These are phyloP conservation scores for Aphidius gifuensis DNA, from an alignment of 1,140 invertebrate genomes.

Conservation along the genomic window DNA sequence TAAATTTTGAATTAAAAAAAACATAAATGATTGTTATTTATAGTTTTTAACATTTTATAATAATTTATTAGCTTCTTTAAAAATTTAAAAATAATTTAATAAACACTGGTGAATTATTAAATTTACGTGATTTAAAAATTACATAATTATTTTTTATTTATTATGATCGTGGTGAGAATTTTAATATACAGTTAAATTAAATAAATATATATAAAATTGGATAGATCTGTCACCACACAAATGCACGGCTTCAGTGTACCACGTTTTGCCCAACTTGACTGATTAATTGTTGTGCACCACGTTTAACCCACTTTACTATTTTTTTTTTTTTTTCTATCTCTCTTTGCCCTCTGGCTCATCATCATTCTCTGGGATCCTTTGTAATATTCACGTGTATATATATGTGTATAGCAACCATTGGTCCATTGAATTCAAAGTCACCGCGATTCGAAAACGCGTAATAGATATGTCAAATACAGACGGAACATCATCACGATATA, in stretches of 20 bases:
- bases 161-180: too few species aligned
- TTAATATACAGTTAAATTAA: neutral
- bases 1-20: too few species aligned
- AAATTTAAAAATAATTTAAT: too few species aligned
- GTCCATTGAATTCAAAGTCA: conserved; percentile 48
- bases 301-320: conserved; percentile 32
- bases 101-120: too few species aligned
- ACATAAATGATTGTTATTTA: too few species aligned
- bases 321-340: conserved; percentile 4
- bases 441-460: conserved; percentile 49
- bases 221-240: conserved; percentile 47
- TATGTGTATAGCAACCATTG: neutral
- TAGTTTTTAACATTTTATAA: too few species aligned
- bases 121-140: too few species aligned
- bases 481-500: conserved; percentile 48
- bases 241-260: conserved; percentile 26
- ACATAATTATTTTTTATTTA: too few species aligned
- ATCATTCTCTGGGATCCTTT: neutral
- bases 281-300: conserved; percentile 48
- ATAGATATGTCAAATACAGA: conserved; percentile 55
- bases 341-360: conserved; percentile 1
- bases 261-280: conserved; percentile 53
- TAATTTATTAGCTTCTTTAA: too few species aligned
- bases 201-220: conserved; percentile 39
- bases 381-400: neutral